Evolutionary conservation across 1,140 invertebrate species (phyloP), one percentile per base, ranked within the genome.

Genomic region (Hermatobates lingyangjiaoensis): DNA sequence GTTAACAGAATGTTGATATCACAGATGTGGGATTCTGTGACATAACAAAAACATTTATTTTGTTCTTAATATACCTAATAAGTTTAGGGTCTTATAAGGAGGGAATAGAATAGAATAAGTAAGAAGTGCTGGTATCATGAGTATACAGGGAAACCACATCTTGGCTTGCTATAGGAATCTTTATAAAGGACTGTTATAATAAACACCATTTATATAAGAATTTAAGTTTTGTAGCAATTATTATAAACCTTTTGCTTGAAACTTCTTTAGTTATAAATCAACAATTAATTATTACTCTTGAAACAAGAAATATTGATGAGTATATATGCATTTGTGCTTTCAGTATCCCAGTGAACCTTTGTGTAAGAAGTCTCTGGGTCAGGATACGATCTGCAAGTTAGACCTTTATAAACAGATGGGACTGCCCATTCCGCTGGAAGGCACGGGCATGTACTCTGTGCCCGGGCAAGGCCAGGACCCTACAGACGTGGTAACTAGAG

Each of bases 381-480:
- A 46, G 15, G 42, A 27, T 7, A 45, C 54, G 20, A 46, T 55
- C 15, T 55, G 54, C 26, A 55, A 52, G 46, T 14, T 47, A 12
- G 48, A 55, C 25, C 12, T 50, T 7, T 55, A 55, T 27, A 34
- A 48, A 20, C 45, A 55, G 23, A 48, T 55, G 54, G 46, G 39
- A 10, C 39, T 55, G 12, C 45, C 54, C 14, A 23, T 55, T 4
- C 54, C 54, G 1, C 42, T 26, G 5, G 45, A 23, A 18, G 42
- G n/a, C 44, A 46, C 27, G 10, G 42, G 42, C 7, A 20, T 7
- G 10, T 7, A 14, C 5, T 44, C 14, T 7, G 5, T n/a, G 10
- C 21, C 21, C 7, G 20, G 5, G 20, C 5, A 23, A 20, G 20
- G 20, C 42, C n/a, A 7, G 14, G 4, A 27, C 2, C 5, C 10